Evolutionary conservation across 2,797 vertebrate genomes (phyloP).

Genomic region (Cephalopachus bancanus): DNA sequence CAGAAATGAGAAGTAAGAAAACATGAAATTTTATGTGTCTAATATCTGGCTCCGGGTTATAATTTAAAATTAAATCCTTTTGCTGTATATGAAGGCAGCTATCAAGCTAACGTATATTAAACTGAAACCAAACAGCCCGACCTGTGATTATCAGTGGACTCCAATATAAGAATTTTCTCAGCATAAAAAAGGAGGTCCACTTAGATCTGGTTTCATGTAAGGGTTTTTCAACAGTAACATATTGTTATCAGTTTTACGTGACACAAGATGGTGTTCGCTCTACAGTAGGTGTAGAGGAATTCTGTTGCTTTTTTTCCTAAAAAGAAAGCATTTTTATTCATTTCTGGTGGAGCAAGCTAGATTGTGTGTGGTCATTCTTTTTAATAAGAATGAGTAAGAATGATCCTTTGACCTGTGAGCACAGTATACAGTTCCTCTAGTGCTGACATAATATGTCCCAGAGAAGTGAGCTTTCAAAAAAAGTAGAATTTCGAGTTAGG

Average conservation of each 20-base stretch:
- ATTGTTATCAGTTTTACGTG: background rate
- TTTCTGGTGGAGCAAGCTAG: constrained; percentile 28
- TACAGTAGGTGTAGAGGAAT: background rate
- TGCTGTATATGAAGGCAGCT: background rate
- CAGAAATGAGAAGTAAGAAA: constrained; percentile 56
- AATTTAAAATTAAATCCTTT: constrained; percentile 47
- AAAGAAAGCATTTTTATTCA: background rate
- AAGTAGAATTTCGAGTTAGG: constrained; percentile 34
- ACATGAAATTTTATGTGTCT: background rate
- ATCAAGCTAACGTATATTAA: background rate
- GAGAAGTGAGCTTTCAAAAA: constrained; percentile 34
- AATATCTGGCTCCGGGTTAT: background rate
- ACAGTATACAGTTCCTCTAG: background rate
- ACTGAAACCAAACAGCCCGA: background rate
- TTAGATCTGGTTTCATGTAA: background rate
- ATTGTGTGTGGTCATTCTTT: constrained; percentile 31
- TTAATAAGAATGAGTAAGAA: constrained; percentile 27
- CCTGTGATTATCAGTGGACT: background rate
- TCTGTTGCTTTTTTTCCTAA: constrained; percentile 40
- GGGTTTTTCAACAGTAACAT: background rate
- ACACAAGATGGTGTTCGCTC: background rate
- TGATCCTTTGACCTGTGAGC: constrained; percentile 14
- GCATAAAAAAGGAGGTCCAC: background rate
- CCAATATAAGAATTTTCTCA: background rate
- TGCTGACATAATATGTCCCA: background rate